phyloP scores from a whole-genome alignment of 2,888 invertebrate species.

The Synanthedon andrenaeformis region DNA sequence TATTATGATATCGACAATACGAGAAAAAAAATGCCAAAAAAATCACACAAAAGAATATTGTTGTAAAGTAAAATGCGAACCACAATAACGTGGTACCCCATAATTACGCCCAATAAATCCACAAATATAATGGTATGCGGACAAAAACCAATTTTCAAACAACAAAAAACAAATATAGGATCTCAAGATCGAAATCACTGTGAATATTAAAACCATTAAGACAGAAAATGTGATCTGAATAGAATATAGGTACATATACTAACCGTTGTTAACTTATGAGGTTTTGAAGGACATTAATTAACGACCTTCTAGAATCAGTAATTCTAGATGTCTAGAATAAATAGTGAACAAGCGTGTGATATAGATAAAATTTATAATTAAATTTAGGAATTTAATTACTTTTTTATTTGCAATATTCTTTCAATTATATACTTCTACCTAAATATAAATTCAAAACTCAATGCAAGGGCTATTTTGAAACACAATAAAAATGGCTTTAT shows the following conservation, averaged over 20 bases:
- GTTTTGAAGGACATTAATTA: background rate
- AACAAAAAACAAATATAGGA: slow-evolving; percentile 15
- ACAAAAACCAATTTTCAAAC: slow-evolving; percentile 27
- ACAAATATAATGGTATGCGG: slow-evolving; percentile 18
- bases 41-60: background rate
- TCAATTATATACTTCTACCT: too few relatives aligned
- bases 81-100: slow-evolving; percentile 28
- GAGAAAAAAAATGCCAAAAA: slow-evolving; percentile 16
- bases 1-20: slow-evolving; percentile 13
- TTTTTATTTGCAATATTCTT: too few relatives aligned
- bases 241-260: slow-evolving; percentile 9
- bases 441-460: too few relatives aligned
- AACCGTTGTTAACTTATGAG: slow-evolving; percentile 9
- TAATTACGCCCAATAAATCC: slow-evolving; percentile 52
- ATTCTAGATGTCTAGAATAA: too few relatives aligned
- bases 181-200: slow-evolving; percentile 14
- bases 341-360: too few relatives aligned
- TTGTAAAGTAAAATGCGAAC: slow-evolving; percentile 15
- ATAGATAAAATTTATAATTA: too few relatives aligned
- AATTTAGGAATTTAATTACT: too few relatives aligned
- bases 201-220: slow-evolving; percentile 16
- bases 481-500: too few relatives aligned
- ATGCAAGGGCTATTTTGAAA: too few relatives aligned
- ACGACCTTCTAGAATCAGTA: too few relatives aligned
- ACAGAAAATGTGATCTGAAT: slow-evolving; percentile 16